A percentile compares a stretch with the other conserved stretches of the same genome.
Evolutionary conservation across 2,113 vertebrate genomes (phyloP).

Genomic region (Xiphophorus hellerii): DNA sequence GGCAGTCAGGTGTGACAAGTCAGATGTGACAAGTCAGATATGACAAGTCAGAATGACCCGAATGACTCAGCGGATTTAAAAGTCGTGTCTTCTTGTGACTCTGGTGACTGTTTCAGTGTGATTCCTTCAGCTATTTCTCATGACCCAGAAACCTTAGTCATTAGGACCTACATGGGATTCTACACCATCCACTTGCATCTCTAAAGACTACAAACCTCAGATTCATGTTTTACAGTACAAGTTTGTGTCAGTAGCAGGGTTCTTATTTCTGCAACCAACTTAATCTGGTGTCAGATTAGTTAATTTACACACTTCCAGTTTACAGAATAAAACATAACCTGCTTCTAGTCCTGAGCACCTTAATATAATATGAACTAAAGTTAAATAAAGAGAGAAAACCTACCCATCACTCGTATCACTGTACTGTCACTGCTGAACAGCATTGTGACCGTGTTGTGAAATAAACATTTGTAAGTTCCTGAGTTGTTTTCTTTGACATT

Average conservation of each 20-base stretch:
- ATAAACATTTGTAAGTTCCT: slow-evolving; percentile 72
- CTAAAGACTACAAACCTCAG: background rate
- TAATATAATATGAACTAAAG: background rate
- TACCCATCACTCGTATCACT: slow-evolving; percentile 63
- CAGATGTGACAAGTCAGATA: no score
- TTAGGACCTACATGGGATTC: background rate
- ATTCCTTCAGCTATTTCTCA: background rate
- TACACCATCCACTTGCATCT: background rate
- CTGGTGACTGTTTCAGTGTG: background rate
- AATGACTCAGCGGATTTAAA: background rate
- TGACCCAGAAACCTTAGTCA: background rate
- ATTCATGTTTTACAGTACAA: background rate
- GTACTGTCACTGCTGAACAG: slow-evolving; percentile 36
- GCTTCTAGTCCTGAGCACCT: background rate
- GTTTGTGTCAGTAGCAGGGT: background rate
- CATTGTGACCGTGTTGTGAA: slow-evolving; percentile 65
- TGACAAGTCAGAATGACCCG: background rate
- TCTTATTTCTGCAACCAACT: background rate
- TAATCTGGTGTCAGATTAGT: no score
- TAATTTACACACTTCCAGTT: background rate
- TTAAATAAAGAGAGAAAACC: slow-evolving; percentile 4
- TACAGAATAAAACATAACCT: background rate
- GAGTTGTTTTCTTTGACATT: slow-evolving; percentile 25
- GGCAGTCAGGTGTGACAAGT: no score
- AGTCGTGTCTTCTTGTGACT: background rate